phyloP scores from a whole-genome alignment of 2,113 vertebrate genomes.

The Asarcornis scutulata region DNA sequence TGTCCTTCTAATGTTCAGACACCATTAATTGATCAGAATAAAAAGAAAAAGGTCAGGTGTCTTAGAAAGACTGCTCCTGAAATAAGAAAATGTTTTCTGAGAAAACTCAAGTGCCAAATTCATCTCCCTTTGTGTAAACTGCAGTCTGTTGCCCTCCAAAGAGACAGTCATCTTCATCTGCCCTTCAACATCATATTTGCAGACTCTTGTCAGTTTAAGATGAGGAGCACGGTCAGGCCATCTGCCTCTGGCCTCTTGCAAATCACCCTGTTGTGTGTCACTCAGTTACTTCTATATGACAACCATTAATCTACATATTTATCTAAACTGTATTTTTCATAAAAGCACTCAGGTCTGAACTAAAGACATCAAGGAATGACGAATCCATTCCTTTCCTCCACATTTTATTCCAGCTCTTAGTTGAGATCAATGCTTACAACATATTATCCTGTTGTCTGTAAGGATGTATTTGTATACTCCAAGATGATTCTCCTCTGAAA shows the following conservation, averaged over 20 bases:
- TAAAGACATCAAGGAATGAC: not conserved
- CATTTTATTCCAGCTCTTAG: not conserved
- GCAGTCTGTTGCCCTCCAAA: not conserved
- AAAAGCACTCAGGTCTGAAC: not conserved
- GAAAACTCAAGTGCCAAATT: not conserved
- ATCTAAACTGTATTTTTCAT: not conserved
- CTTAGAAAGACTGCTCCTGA: not conserved
- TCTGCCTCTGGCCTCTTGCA: not conserved
- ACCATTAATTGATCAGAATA: not conserved
- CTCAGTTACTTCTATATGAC: not conserved
- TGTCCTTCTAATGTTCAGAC: not conserved
- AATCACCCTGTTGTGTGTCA: too few species aligned
- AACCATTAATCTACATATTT: not conserved
- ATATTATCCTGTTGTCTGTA: not conserved
- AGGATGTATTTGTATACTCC: not conserved
- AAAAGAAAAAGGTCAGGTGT: not conserved
- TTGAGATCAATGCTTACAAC: not conserved
- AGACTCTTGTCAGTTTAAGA: not conserved
- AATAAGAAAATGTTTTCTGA: not conserved
- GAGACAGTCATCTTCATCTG: not conserved
- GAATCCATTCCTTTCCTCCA: not conserved
- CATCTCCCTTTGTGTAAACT: not conserved
- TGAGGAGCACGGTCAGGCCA: not conserved
- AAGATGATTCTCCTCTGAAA: not conserved
- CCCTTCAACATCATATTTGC: not conserved